Conservation (phyloP, 1,140 invertebrate species). For the Scylla paramamosain region DNA sequence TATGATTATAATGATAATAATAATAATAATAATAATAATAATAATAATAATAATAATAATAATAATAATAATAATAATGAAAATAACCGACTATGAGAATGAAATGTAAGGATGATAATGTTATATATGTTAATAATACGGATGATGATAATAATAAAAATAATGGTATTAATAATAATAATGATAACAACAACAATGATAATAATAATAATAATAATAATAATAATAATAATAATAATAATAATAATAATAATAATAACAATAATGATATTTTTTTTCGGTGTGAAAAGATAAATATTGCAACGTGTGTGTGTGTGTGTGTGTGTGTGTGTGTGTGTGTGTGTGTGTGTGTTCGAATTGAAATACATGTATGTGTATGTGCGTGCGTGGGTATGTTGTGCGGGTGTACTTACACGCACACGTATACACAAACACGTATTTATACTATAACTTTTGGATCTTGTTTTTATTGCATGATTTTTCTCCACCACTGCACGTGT, state of each 20-base stretch:
- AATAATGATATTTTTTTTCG: too few relatives aligned
- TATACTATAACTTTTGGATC: neutral
- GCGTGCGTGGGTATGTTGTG: conserved; percentile 35
- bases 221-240: too few relatives aligned
- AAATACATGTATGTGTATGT: conserved; percentile 39
- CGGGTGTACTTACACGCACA: neutral
- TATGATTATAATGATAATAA: neutral
- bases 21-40: neutral
- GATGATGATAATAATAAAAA: too few relatives aligned
- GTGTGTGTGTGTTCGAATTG: neutral
- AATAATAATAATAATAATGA: neutral
- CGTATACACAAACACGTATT: neutral
- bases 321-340: conserved; percentile 16
- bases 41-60: conserved; percentile 35
- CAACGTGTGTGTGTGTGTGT: conserved; percentile 35
- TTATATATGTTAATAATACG: too few relatives aligned
- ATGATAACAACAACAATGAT: too few relatives aligned
- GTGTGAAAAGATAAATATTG: neutral
- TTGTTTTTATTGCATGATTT: neutral
- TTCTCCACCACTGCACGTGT: neutral
- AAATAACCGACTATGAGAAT: neutral
- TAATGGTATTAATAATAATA: too few relatives aligned
- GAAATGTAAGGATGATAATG: neutral
- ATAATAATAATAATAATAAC: too few relatives aligned
- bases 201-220: too few relatives aligned